These are phyloP conservation scores for Nothobranchius furzeri DNA, from an alignment of 2,113 vertebrate species.

Conservation along the genomic window DNA sequence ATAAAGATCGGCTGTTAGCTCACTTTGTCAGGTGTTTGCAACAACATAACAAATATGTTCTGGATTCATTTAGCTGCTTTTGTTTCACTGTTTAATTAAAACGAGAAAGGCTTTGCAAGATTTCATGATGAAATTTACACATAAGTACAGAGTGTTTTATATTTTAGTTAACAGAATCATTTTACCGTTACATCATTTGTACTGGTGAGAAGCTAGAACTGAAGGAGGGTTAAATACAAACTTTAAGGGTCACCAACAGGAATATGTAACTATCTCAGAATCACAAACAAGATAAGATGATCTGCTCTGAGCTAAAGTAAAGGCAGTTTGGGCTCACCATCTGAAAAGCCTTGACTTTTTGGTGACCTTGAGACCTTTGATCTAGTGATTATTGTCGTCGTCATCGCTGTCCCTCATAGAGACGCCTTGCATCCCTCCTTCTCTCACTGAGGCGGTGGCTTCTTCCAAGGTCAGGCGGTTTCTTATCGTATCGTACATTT, in stretches of 20 bases:
- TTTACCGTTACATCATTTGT: not conserved
- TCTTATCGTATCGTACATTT: conserved; percentile 97
- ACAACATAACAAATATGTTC: not conserved
- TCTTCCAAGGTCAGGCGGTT: conserved; percentile 96
- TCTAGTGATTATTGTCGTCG: conserved; percentile 86
- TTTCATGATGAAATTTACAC: not conserved
- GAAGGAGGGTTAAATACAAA: not conserved
- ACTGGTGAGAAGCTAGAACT: not conserved
- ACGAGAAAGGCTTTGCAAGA: too few species aligned
- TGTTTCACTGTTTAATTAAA: not conserved
- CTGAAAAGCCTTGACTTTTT: conserved; percentile 17
- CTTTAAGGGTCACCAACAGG: not conserved
- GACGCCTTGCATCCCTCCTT: conserved; percentile 95
- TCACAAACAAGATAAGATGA: conserved; percentile 5
- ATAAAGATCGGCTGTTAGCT: too few species aligned
- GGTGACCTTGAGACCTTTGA: conserved; percentile 7
- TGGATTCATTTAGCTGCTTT: not conserved
- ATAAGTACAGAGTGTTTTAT: too few species aligned
- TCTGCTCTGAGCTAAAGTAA: conserved; percentile 20
- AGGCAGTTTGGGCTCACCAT: conserved; percentile 33
- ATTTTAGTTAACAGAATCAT: not conserved
- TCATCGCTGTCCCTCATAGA: conserved; percentile 99
- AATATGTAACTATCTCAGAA: conserved; percentile 13
- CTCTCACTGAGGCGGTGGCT: conserved; percentile 92
- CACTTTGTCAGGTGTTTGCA: not conserved